Percentiles rank a stretch among this genome's conserved stretches.
Evolutionary conservation across 2,888 invertebrate genomes (phyloP).

Genomic region (Noctua janthe): DNA sequence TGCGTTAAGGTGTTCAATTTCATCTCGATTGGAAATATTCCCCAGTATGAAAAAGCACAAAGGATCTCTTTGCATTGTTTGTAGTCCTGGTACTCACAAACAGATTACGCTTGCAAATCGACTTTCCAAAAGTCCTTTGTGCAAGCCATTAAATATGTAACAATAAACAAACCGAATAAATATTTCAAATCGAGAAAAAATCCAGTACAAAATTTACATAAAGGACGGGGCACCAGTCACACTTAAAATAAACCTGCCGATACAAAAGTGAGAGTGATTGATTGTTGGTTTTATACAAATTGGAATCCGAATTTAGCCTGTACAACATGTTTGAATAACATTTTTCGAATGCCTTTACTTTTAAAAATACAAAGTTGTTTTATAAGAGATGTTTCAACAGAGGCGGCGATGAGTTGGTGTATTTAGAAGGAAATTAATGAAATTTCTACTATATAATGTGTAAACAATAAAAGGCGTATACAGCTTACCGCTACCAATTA

Average conservation of each 20-base stretch:
- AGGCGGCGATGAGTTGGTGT: slow-evolving; percentile 9
- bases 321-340: slow-evolving; percentile 55
- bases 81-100: slow-evolving; percentile 35
- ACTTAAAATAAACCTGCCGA: slow-evolving; percentile 64
- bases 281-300: slow-evolving; percentile 63
- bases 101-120: slow-evolving; percentile 49
- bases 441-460: slow-evolving; percentile 11
- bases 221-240: slow-evolving; percentile 63
- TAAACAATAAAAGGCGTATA: background rate
- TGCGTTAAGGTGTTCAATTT: slow-evolving; percentile 59
- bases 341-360: slow-evolving; percentile 21
- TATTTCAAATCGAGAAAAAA: slow-evolving; percentile 62
- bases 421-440: slow-evolving; percentile 37
- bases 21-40: slow-evolving; percentile 60
- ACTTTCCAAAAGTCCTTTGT: slow-evolving; percentile 39
- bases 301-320: slow-evolving; percentile 42
- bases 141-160: slow-evolving; percentile 54
- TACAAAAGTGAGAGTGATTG: slow-evolving; percentile 56
- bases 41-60: slow-evolving; percentile 8
- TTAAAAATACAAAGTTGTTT: slow-evolving; percentile 23
- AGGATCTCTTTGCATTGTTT: slow-evolving; percentile 25
- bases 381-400: slow-evolving; percentile 7
- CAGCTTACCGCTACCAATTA: slow-evolving; percentile 12
- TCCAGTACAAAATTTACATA: slow-evolving; percentile 64
- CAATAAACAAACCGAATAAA: slow-evolving; percentile 58